Percentiles rank a stretch among this genome's conserved stretches.
Evolutionary conservation across 2,113 vertebrate species (phyloP).

Genomic region (Cavia aperea): DNA sequence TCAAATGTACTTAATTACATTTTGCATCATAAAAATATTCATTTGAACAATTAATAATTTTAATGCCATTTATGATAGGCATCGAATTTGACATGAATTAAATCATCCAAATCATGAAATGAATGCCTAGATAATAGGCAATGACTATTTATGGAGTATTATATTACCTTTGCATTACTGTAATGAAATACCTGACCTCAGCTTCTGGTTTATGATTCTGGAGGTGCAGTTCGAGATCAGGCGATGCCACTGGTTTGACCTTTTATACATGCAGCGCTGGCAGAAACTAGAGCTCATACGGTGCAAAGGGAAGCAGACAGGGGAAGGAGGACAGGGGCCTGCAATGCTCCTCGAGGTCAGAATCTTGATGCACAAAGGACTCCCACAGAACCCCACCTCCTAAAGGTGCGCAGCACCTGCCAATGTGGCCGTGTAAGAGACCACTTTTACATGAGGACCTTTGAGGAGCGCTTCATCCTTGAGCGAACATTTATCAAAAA

Average conservation of each 20-base stretch:
- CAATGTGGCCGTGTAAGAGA: background rate
- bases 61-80: background rate
- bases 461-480: too few relatives aligned
- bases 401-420: background rate
- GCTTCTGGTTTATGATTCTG: background rate
- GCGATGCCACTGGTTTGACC: rapidly evolving
- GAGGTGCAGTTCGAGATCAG: background rate
- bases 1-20: background rate
- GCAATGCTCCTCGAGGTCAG: background rate
- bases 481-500: background rate
- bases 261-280: background rate
- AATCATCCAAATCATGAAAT: background rate
- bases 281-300: background rate
- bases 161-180: background rate
- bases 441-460: background rate
- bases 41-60: background rate
- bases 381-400: too few relatives aligned
- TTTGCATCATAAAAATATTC: background rate
- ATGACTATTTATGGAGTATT: background rate
- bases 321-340: too few relatives aligned
- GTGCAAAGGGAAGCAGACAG: background rate
- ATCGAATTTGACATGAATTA: background rate
- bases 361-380: background rate
- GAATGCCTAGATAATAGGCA: background rate
- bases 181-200: background rate